Base-by-base conservation (phyloP, 2,888 invertebrate genomes). In the Thyatira batis region DNA sequence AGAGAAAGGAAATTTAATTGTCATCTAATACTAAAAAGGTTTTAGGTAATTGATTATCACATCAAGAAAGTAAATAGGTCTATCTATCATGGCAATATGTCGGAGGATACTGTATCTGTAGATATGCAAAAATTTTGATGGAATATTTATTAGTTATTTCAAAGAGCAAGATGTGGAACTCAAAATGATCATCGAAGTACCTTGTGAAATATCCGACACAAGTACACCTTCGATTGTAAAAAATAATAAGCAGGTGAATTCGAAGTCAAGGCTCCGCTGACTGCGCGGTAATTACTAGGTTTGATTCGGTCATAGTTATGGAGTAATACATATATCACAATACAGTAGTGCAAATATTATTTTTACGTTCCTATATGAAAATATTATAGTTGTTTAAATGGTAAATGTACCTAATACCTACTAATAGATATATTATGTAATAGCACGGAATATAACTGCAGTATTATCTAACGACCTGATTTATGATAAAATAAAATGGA, bases 141-240 rank as follows among this genome's bases (percentile, higher is more conserved):
- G 6, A 17, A 17, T 17, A 39, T 39, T 39, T 13, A 33, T 0
- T n/a, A n/a, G n/a, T n/a, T n/a, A 8, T 33, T 13, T 39, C 17
- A 39, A 17, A 33, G 33, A 5, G 6, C 13, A 33, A 3, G 13
- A 8, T 39, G 39, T n/a, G 17, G 17, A 13, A 33, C 11, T 5
- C 8, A 8, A 17, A 39, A 39, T 39, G 17, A 64, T 65, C 68
- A 63, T 62, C 49, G 51, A 58, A 58, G 54, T 50, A 60, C 57
- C 61, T 71, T 61, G 75, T 71, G 56, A 76, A 78, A 64, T 54
- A 52, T 59, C 53, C 45, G 45, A 63, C 6, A 17, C 39, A 17
- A 69, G 67, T 65, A 68, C 69, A 76, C 80, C 81, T 84, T 82
- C 71, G 61, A 39, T 39, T 67, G 60, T 51, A 64, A 76, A 69